Evolutionary conservation across 2,888 invertebrate genomes (phyloP).

Genomic region (Drosophila stalkeri): DNA sequence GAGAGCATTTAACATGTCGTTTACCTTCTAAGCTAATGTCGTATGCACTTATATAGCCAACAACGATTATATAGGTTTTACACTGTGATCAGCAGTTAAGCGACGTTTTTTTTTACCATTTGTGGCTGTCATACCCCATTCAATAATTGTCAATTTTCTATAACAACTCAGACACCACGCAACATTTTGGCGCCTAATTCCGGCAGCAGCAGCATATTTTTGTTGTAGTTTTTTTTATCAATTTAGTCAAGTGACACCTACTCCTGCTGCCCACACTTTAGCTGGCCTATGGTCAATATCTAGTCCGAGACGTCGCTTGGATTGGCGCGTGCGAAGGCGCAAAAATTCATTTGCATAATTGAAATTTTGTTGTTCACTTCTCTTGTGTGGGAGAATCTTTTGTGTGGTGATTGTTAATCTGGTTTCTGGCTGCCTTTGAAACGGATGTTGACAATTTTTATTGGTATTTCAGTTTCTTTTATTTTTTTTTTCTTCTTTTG

Average conservation of each 20-base stretch:
- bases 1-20: constrained; percentile 47
- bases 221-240: constrained; percentile 40
- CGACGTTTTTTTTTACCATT: constrained; percentile 40
- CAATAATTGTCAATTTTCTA: constrained; percentile 12
- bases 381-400: constrained; percentile 49
- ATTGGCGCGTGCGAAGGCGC: constrained; percentile 77
- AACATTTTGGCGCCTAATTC: constrained; percentile 45
- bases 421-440: constrained; percentile 25
- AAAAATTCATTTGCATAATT: constrained; percentile 67
- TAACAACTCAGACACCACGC: constrained; percentile 53
- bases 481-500: background rate
- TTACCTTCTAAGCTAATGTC: constrained; percentile 55
- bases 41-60: constrained; percentile 23
- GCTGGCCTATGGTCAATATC: constrained; percentile 28
- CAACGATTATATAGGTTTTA: constrained; percentile 29
- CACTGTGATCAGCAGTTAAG: constrained; percentile 30
- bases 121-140: constrained; percentile 29
- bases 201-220: background rate
- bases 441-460: constrained; percentile 54
- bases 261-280: constrained; percentile 35
- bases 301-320: constrained; percentile 1
- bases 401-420: constrained; percentile 35
- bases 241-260: constrained; percentile 47
- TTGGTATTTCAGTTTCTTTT: constrained; percentile 2
- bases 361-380: constrained; percentile 21